Conservation (phyloP, 2,888 invertebrate species). For the Oscheius sp. region DNA sequence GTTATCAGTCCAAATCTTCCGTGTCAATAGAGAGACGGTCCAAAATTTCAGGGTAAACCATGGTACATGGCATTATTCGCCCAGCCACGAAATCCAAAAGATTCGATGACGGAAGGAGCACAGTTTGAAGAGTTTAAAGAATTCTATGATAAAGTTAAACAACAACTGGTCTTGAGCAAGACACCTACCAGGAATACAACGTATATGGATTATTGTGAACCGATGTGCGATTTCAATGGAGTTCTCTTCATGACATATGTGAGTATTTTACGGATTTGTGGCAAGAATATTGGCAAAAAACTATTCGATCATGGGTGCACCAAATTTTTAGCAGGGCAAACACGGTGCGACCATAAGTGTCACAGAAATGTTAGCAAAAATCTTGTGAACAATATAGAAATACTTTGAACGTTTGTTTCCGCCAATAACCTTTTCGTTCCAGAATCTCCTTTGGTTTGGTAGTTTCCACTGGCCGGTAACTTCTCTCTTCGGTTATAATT, state of each 20-base stretch:
- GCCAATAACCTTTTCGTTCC: neutral
- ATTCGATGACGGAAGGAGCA: constrained; percentile 37
- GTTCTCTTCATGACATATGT: constrained; percentile 49
- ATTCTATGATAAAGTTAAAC: constrained; percentile 44
- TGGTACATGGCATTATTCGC: constrained; percentile 62
- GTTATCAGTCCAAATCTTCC: constrained; percentile 18
- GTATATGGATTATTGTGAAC: constrained; percentile 55
- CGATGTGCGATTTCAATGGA: constrained; percentile 57
- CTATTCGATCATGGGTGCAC: too few species aligned
- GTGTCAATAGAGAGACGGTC: constrained; percentile 17
- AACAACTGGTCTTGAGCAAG: constrained; percentile 28
- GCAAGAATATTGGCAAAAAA: too few species aligned
- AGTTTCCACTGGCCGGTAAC: constrained; percentile 47
- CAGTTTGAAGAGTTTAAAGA: constrained; percentile 50
- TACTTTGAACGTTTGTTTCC: too few species aligned
- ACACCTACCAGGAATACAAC: constrained; percentile 34
- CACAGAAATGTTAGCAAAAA: too few species aligned
- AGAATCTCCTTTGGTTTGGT: constrained; percentile 39
- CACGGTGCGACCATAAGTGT: too few species aligned
- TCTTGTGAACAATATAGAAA: too few species aligned
- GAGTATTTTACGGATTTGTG: constrained; percentile 5
- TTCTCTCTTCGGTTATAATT: constrained; percentile 45
- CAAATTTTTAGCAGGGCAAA: too few species aligned
- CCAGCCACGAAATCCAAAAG: constrained; percentile 37
- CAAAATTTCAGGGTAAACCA: constrained; percentile 49